phyloP scores from a whole-genome alignment of 2,797 vertebrate genomes.

The Aotus griseimembra region DNA sequence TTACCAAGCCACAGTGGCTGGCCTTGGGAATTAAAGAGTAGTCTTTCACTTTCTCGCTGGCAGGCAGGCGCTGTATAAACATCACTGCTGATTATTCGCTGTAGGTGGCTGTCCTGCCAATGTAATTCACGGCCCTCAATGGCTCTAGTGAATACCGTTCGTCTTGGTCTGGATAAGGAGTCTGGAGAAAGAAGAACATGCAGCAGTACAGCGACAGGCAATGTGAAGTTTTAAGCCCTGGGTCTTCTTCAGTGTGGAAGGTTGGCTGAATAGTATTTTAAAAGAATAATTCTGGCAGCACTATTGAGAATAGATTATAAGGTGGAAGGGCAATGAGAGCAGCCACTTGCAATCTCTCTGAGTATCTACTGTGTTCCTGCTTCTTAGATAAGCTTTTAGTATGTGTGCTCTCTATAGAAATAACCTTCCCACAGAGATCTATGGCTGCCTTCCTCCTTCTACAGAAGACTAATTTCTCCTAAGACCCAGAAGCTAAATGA shows the following conservation, averaged over 20 bases:
- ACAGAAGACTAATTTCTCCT: conserved; percentile 41
- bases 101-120: conserved; percentile 99
- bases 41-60: conserved; percentile 95
- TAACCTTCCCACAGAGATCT: conserved; percentile 12
- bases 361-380: neutral
- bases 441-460: neutral
- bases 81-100: conserved; percentile 98
- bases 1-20: conserved; percentile 97
- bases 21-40: conserved; percentile 97
- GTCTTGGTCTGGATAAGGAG: conserved; percentile 93
- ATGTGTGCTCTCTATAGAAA: conserved; percentile 10
- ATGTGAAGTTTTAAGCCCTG: conserved; percentile 16
- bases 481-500: conserved; percentile 35
- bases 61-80: conserved; percentile 95
- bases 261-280: neutral
- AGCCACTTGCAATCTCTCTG: neutral
- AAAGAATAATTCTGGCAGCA: neutral
- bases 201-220: neutral
- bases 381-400: conserved; percentile 7
- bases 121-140: conserved; percentile 97
- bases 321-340: neutral
- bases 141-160: conserved; percentile 96
- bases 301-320: neutral
- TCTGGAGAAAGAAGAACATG: conserved; percentile 85
- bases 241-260: conserved; percentile 1